Evolutionary conservation across 2,113 vertebrate species (phyloP).

Genomic region (Sigmodon hispidus): DNA sequence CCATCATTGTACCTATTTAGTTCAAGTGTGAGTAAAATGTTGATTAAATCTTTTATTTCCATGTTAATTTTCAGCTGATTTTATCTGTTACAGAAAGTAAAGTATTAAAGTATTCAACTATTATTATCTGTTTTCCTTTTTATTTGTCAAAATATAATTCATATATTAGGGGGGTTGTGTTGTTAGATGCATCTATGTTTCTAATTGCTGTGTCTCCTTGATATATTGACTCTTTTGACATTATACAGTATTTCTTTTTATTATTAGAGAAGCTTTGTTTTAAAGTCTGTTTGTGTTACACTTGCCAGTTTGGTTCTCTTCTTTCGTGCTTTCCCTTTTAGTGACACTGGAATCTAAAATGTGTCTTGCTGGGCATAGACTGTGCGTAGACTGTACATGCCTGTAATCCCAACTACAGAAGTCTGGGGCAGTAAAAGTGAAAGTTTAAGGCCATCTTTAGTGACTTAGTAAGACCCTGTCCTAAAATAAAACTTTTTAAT

Average conservation of each 20-base stretch:
- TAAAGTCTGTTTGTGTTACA: constrained; percentile 10
- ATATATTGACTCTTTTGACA: not conserved
- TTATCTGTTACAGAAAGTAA: constrained; percentile 7
- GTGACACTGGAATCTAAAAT: not conserved
- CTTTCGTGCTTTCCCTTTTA: constrained; percentile 24
- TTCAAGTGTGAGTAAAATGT: not conserved
- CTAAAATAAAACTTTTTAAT: not conserved
- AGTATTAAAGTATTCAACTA: not conserved
- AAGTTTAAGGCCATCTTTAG: not conserved
- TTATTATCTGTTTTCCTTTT: not conserved
- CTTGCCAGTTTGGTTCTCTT: not conserved
- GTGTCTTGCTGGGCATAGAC: not conserved
- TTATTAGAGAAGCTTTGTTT: constrained; percentile 14
- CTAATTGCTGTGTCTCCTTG: constrained; percentile 15
- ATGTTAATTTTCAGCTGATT: not conserved
- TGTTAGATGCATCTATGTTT: not conserved
- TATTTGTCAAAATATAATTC: not conserved
- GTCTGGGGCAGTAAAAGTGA: not conserved
- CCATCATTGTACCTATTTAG: not conserved
- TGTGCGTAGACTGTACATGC: not conserved
- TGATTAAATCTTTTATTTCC: not conserved
- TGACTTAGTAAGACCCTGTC: not conserved
- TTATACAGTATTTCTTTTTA: not conserved
- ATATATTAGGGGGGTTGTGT: not conserved
- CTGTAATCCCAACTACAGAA: not conserved